Evolutionary conservation across 1,140 invertebrate species (phyloP).

Genomic region (Bombus picipes): DNA sequence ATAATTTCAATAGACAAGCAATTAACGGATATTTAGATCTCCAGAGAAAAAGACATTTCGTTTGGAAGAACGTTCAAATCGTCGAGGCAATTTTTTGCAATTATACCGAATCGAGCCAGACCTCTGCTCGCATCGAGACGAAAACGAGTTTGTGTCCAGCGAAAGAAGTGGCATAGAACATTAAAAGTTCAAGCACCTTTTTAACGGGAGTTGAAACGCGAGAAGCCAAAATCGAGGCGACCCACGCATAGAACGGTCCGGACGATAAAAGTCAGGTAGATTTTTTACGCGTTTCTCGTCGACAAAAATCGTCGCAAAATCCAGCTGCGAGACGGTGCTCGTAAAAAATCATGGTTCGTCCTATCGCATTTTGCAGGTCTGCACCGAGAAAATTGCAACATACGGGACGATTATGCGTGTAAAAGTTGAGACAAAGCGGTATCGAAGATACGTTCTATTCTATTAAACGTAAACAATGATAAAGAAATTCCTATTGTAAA

Average conservation of each 20-base stretch:
- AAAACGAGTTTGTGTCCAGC: slow-evolving; percentile 13
- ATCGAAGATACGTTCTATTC: too few species aligned
- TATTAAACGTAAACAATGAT: too few species aligned
- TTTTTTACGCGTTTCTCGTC: background rate
- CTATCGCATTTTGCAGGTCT: rapidly evolving
- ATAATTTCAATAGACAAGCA: too few species aligned
- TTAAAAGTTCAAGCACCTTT: slow-evolving; percentile 32
- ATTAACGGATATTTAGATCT: background rate
- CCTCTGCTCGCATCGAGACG: background rate
- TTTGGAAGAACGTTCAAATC: background rate
- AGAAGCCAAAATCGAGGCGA: background rate
- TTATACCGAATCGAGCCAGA: background rate
- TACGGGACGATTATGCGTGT: too few species aligned
- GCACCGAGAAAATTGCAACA: too few species aligned
- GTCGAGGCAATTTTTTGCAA: background rate
- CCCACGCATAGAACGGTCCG: background rate
- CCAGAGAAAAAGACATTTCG: background rate
- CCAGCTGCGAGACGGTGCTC: background rate
- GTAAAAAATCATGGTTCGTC: background rate
- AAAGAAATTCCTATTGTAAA: too few species aligned
- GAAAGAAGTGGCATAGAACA: background rate
- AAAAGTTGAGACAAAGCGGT: too few species aligned
- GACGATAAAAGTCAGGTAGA: background rate
- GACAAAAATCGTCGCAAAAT: background rate
- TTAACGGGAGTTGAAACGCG: background rate